A percentile compares a stretch with the other conserved stretches of the same genome.
phyloP scores from a whole-genome alignment of 2,888 invertebrate species.

The Pycnomerus fuliginosus region DNA sequence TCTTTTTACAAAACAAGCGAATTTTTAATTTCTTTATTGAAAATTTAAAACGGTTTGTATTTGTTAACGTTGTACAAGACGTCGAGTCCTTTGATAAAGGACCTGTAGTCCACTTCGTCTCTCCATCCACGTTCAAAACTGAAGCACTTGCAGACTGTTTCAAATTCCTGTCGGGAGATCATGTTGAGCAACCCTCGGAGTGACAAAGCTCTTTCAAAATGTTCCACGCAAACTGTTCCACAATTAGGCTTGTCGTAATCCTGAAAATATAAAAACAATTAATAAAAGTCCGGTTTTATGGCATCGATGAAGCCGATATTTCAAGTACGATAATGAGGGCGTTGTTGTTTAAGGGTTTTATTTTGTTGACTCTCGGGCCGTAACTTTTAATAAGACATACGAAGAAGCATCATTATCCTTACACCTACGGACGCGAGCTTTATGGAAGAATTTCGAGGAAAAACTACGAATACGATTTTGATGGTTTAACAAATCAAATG shows the following conservation, averaged over 20 bases:
- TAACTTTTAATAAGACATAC: constrained; percentile 38
- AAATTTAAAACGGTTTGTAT: constrained; percentile 49
- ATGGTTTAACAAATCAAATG: not conserved
- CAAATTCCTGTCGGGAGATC: constrained; percentile 67
- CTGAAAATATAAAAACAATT: constrained; percentile 47
- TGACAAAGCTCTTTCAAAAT: constrained; percentile 66
- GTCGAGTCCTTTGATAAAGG: constrained; percentile 67
- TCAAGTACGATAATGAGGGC: constrained; percentile 7
- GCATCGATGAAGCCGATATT: constrained; percentile 10
- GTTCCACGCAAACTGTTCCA: constrained; percentile 65
- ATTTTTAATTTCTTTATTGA: constrained; percentile 4
- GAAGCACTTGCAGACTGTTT: constrained; percentile 73
- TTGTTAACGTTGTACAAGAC: constrained; percentile 62
- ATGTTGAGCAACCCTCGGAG: constrained; percentile 63
- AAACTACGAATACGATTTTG: constrained; percentile 24
- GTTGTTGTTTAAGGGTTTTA: constrained; percentile 20
- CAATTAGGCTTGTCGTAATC: constrained; percentile 69
- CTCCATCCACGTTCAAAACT: constrained; percentile 62
- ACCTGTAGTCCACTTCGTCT: constrained; percentile 69
- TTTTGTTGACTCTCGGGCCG: constrained; percentile 36
- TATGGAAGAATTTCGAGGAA: constrained; percentile 2
- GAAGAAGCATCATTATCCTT: constrained; percentile 30
- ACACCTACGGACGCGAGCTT: constrained; percentile 27
- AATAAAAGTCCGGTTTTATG: constrained; percentile 5
- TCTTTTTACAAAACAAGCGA: not conserved